Percentiles rank a stretch among this genome's conserved stretches.
Conservation (phyloP, 2,113 vertebrate genomes). For the Urocynchramus pylzowi region DNA sequence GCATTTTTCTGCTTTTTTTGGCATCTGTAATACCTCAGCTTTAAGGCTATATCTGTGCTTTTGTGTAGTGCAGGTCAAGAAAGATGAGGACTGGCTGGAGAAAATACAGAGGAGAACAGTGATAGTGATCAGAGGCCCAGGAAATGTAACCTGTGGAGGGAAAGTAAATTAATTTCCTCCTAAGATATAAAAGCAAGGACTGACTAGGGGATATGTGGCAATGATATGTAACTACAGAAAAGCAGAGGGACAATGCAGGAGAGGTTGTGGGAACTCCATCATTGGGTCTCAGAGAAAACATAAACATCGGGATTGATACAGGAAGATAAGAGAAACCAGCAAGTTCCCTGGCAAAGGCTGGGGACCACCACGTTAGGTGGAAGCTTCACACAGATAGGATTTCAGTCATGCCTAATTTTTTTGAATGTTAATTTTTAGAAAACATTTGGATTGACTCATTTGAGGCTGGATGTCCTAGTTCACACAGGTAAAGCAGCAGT, state of each 20-base stretch:
- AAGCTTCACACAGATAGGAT: not conserved
- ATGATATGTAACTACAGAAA: not conserved
- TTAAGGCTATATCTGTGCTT: not conserved
- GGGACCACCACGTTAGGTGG: not conserved
- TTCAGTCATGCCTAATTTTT: not conserved
- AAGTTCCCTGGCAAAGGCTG: not conserved
- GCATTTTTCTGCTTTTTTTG: not conserved
- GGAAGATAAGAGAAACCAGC: not conserved
- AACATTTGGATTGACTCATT: not conserved
- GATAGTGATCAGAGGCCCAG: not conserved
- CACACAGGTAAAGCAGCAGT: not conserved
- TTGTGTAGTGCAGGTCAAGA: not conserved
- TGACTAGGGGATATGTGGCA: accelerated
- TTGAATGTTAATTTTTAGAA: not conserved
- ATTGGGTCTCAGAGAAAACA: not conserved
- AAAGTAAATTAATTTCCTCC: not conserved
- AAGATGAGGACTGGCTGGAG: not conserved
- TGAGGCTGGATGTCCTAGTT: not conserved
- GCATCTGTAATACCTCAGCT: not conserved
- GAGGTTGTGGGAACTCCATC: not conserved
- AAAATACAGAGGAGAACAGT: not conserved
- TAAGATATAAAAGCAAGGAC: not conserved
- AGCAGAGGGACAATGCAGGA: accelerated
- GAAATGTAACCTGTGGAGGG: not conserved
- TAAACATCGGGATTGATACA: not conserved